Evolutionary conservation across 1,140 invertebrate species (phyloP).

Genomic region (Solenopsis invicta): DNA sequence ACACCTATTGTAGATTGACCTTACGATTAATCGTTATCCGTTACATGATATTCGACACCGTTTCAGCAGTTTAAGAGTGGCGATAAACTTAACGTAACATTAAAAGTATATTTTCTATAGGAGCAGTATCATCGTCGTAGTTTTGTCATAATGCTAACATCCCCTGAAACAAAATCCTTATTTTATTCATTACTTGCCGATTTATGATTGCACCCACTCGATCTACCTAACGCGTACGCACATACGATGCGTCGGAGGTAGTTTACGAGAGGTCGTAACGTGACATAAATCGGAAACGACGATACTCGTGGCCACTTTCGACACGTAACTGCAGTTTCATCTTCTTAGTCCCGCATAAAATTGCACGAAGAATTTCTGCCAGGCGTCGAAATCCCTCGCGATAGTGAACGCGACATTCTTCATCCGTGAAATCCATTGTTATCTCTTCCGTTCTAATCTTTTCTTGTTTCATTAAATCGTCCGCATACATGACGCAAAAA

Average conservation of each 20-base stretch:
- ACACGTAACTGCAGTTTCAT: conserved; percentile 15
- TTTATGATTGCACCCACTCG: neutral
- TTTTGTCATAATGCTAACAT: neutral
- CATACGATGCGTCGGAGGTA: neutral
- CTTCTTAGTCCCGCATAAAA: conserved; percentile 54
- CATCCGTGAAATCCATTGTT: conserved; percentile 5
- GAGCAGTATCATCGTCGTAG: neutral
- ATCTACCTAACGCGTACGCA: neutral
- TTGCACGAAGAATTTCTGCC: conserved; percentile 56
- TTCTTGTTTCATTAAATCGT: neutral
- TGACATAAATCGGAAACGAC: conserved; percentile 31
- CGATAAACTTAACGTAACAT: conserved; percentile 3
- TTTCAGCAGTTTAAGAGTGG: neutral
- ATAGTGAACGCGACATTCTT: neutral
- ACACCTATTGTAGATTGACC: too few species aligned
- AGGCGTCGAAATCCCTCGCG: conserved; percentile 71
- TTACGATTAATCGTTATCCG: neutral
- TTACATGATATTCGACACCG: neutral
- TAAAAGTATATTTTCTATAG: neutral
- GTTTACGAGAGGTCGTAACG: conserved; percentile 31
- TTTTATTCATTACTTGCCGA: neutral
- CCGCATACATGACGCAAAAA: neutral
- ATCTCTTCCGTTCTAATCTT: conserved; percentile 1
- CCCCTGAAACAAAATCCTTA: neutral
- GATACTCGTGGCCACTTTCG: conserved; percentile 1